Conservation (phyloP, 2,797 vertebrate species). For the Bucorvus abyssinicus region DNA sequence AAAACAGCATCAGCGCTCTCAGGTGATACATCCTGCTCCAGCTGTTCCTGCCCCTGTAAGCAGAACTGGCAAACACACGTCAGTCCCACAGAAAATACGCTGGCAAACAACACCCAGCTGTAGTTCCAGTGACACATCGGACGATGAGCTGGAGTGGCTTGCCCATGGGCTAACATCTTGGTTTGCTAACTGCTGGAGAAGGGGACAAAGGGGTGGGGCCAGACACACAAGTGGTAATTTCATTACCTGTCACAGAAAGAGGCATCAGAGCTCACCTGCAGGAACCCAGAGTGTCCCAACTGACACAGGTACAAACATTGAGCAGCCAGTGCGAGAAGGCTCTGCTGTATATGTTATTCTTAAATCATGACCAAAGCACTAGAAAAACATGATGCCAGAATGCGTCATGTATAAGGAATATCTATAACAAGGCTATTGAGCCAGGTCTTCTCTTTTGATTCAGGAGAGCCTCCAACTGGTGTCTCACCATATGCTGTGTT, state of each 20-base stretch:
- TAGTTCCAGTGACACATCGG: not conserved
- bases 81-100: not conserved
- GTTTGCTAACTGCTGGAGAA: not conserved
- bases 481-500: not conserved
- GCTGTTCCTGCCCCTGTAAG: not conserved
- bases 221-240: not conserved
- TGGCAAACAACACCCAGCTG: not conserved
- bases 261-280: not conserved
- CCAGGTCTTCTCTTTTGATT: not conserved
- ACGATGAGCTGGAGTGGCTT: not conserved
- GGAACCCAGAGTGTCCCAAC: not conserved
- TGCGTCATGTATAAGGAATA: rapidly evolving
- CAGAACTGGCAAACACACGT: not conserved
- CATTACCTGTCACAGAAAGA: not conserved
- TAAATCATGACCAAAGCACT: not conserved
- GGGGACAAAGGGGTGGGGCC: not conserved
- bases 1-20: not conserved
- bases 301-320: not conserved
- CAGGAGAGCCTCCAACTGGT: not conserved
- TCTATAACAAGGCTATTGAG: not conserved
- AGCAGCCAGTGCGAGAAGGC: not conserved
- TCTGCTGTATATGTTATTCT: not conserved
- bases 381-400: not conserved
- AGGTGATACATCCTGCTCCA: not conserved
- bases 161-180: not conserved